Base-by-base conservation (phyloP, 2,113 vertebrate species). In the Lathamus discolor region DNA sequence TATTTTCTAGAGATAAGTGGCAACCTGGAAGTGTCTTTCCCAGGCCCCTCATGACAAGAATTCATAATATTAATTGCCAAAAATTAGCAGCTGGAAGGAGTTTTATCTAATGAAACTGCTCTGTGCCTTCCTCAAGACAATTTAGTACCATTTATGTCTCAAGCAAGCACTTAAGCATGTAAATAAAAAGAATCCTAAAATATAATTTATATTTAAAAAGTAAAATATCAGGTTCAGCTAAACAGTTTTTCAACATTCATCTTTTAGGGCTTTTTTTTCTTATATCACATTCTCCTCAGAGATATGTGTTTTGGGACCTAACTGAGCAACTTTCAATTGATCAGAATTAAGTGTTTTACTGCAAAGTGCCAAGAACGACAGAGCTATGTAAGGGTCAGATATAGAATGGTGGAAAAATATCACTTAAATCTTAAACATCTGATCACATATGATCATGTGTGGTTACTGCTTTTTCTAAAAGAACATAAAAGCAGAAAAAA, bases 41-140 rank as follows among this genome's bases (percentile, higher is more conserved):
- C 39, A 88, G 96, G 96, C 96, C 95, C 87, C 83, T 84, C 95
- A 77, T 84, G 96, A 97, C 96, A 98, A 98, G 97, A 98, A 98
- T 98, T 97, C 94, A 93, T 97, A 98, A 98, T 97, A 98, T 98
- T 98, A 98, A 98, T 98, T 98, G 97, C 93, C 46, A 94, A 98
- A 97, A 98, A 97, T 98, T 98, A 98, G 96, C 90, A 97, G 82
- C 96, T 97, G 94, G 95, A 97, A 96, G 79, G 96, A 98, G 69
- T 98, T 98, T 98, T 97, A 87, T 98, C 97, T 97, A 98, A 98
- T 96, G 97, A 98, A 97, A 95, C 92, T 92, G 57, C 31, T 97
- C 92, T 95, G 35, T 95, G 92, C 78, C 79, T 97, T 98, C 89
- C 96, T 98, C 96, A 91, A 97, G 97, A 98, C 92, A 97, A 95